Conservation (phyloP, 1,140 invertebrate genomes). For the Adelges cooleyi region DNA sequence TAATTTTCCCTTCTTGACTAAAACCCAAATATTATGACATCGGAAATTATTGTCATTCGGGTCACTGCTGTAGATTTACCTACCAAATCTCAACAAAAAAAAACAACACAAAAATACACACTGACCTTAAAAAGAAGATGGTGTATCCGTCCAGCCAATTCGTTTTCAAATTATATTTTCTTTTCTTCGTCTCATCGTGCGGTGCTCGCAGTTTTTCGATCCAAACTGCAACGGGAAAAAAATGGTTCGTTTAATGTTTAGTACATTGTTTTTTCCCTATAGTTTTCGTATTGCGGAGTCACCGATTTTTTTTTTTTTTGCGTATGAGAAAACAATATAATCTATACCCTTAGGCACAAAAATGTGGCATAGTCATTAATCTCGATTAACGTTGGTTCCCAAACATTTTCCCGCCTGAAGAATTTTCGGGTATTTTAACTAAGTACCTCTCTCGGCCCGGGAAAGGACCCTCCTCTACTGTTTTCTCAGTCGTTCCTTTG, state of each 20-base stretch:
- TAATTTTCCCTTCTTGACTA: no score
- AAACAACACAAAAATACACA: no score
- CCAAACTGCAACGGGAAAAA: not conserved
- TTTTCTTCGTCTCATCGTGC: slow-evolving; percentile 13
- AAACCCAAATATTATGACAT: no score
- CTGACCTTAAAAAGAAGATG: slow-evolving; percentile 6
- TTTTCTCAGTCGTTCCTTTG: not conserved
- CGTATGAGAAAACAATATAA: slow-evolving; percentile 5
- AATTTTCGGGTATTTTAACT: slow-evolving; percentile 20
- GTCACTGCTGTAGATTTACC: not conserved
- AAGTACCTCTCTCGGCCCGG: not conserved
- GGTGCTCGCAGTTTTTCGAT: not conserved
- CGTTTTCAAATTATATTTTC: not conserved
- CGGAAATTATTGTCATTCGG: not conserved
- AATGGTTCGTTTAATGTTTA: not conserved
- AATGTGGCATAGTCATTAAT: slow-evolving; percentile 12
- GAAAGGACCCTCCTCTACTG: not conserved
- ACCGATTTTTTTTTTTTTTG: no score
- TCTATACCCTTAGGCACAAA: not conserved
- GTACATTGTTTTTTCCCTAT: not conserved
- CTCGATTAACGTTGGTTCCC: slow-evolving; percentile 10
- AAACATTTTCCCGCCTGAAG: slow-evolving; percentile 10
- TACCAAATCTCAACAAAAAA: not conserved
- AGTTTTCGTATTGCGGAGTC: no score
- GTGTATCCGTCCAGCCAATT: not conserved